Conservation (phyloP, 2,888 invertebrate species). For the Schrankia costaestrigalis region DNA sequence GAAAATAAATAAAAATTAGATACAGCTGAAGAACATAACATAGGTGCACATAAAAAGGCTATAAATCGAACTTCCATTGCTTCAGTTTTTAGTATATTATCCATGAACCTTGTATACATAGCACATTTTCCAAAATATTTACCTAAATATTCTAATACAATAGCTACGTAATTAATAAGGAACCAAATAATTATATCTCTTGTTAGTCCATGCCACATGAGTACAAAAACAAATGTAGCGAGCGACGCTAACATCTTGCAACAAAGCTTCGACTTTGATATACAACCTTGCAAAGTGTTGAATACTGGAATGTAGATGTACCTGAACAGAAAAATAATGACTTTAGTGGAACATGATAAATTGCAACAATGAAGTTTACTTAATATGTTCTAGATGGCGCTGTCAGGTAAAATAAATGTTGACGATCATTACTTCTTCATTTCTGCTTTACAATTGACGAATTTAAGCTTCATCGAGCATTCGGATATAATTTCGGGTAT, state of each 20-base stretch:
- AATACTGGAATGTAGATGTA: slow-evolving; percentile 90
- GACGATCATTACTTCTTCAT: too few species aligned
- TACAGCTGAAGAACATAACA: slow-evolving; percentile 89
- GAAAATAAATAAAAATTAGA: slow-evolving; percentile 95
- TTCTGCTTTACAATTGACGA: too few species aligned
- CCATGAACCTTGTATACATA: slow-evolving; percentile 67
- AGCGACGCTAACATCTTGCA: slow-evolving; percentile 86
- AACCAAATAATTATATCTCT: slow-evolving; percentile 91
- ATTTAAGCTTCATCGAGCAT: too few species aligned
- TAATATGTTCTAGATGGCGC: too few species aligned
- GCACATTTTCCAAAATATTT: slow-evolving; percentile 68
- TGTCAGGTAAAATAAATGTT: too few species aligned
- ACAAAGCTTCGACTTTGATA: slow-evolving; percentile 54
- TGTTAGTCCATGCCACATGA: slow-evolving; percentile 94
- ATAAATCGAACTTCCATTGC: slow-evolving; percentile 82
- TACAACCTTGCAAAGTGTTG: slow-evolving; percentile 44
- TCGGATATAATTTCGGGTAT: too few species aligned
- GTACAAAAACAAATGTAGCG: slow-evolving; percentile 90
- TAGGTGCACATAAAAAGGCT: slow-evolving; percentile 85
- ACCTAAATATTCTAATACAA: slow-evolving; percentile 85
- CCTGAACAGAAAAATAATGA: slow-evolving; percentile 70
- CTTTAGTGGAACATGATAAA: too few species aligned
- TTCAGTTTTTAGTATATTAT: slow-evolving; percentile 55
- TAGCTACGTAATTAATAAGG: slow-evolving; percentile 90
- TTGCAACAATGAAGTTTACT: too few species aligned